A percentile compares a stretch with the other conserved stretches of the same genome.
These are phyloP conservation scores for Sialia sialis DNA, from an alignment of 2,113 vertebrate species.

Conservation along the genomic window DNA sequence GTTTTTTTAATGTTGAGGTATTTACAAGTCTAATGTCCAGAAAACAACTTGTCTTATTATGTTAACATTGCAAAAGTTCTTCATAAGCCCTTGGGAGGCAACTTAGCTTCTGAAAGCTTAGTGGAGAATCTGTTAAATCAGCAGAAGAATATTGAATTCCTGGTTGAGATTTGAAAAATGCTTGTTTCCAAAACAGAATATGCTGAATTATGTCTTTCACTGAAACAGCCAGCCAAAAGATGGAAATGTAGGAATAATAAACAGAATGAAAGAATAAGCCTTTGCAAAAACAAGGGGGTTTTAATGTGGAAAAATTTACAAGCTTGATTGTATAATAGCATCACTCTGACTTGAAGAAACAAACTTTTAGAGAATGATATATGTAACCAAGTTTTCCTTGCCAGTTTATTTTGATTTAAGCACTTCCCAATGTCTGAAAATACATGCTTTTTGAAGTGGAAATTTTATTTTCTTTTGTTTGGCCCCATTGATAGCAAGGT, in stretches of 20 bases:
- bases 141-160: conserved; percentile 25
- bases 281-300: conserved; percentile 7
- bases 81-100: conserved; percentile 5
- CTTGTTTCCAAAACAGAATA: conserved; percentile 36
- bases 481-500: neutral
- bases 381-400: neutral
- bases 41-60: conserved; percentile 18
- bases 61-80: conserved; percentile 21
- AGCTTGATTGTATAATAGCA: conserved; percentile 22
- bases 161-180: conserved; percentile 33
- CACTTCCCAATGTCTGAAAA: neutral
- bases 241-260: conserved; percentile 51
- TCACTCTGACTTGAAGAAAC: conserved; percentile 36
- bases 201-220: conserved; percentile 34
- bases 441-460: neutral
- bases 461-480: neutral
- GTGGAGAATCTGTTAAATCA: conserved; percentile 40
- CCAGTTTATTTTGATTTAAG: neutral
- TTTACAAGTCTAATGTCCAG: conserved; percentile 8
- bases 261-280: conserved; percentile 13
- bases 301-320: conserved; percentile 55
- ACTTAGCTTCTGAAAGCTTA: conserved; percentile 46
- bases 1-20: neutral
- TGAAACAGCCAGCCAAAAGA: conserved; percentile 38
- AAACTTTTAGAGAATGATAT: neutral